Conservation (phyloP, 1,140 invertebrate genomes). For the Lucilia cuprina region DNA sequence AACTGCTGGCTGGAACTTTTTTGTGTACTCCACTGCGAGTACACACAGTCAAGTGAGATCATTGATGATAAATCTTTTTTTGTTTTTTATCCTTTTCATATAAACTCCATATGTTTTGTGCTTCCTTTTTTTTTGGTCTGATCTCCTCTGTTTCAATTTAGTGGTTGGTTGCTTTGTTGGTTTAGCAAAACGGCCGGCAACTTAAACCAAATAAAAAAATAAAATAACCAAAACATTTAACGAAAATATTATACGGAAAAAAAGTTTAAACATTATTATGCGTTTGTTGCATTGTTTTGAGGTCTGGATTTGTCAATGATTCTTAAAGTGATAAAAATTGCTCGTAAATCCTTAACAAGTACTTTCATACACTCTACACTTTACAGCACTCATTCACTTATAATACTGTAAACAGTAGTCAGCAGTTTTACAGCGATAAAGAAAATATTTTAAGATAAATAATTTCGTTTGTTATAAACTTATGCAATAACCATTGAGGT, state of each 20-base stretch:
- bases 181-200: not conserved
- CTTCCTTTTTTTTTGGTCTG: not conserved
- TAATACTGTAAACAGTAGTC: not conserved
- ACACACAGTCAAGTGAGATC: constrained; percentile 14
- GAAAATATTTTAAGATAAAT: not conserved
- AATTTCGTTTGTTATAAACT: not conserved
- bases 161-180: not conserved
- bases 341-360: constrained; percentile 63
- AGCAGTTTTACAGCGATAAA: not conserved
- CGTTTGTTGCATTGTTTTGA: constrained; percentile 48
- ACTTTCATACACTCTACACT: not conserved
- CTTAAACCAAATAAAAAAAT: not conserved
- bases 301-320: constrained; percentile 62
- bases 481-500: no score
- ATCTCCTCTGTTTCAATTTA: not conserved
- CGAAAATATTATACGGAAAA: not conserved
- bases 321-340: constrained; percentile 63
- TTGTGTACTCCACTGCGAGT: not conserved
- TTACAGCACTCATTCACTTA: not conserved
- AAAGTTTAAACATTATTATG: constrained; percentile 19
- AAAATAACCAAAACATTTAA: not conserved
- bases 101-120: not conserved
- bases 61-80: constrained; percentile 26
- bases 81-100: not conserved
- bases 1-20: constrained; percentile 21